Evolutionary conservation across 2,113 vertebrate species (phyloP).

Genomic region (Macrotus californicus): DNA sequence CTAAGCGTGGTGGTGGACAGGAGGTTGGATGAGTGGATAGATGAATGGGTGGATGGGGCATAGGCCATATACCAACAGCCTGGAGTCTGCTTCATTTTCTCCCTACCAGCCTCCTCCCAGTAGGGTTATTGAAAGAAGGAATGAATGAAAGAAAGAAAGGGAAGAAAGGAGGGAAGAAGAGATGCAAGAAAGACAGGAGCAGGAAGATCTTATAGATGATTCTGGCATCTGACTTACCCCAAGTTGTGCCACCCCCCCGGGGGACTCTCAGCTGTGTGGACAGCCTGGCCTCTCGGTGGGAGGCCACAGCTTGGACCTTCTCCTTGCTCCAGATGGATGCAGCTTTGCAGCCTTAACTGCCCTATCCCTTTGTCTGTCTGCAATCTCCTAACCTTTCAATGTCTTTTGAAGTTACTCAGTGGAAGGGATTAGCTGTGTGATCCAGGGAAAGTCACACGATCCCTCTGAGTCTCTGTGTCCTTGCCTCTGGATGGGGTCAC

Average conservation of each 20-base stretch:
- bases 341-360: neutral
- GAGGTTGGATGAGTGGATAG: neutral
- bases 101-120: neutral
- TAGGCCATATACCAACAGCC: neutral
- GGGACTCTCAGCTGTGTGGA: neutral
- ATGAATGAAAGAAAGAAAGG: neutral
- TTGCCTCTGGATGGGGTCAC: neutral
- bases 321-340: neutral
- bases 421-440: neutral
- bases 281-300: neutral
- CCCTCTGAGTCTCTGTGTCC: neutral
- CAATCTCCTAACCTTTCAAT: neutral
- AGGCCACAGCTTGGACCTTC: neutral
- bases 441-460: neutral
- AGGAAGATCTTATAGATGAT: neutral
- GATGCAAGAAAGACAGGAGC: neutral
- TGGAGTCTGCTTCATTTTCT: neutral
- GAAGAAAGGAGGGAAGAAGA: too few relatives aligned
- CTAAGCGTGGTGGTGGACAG: neutral
- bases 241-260: neutral
- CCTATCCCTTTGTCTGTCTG: neutral
- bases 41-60: accelerated
- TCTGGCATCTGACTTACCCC: neutral
- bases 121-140: neutral
- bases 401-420: neutral